These are phyloP conservation scores for Sinohyriopsis cumingii DNA, from an alignment of 2,888 invertebrate genomes.

Conservation along the genomic window DNA sequence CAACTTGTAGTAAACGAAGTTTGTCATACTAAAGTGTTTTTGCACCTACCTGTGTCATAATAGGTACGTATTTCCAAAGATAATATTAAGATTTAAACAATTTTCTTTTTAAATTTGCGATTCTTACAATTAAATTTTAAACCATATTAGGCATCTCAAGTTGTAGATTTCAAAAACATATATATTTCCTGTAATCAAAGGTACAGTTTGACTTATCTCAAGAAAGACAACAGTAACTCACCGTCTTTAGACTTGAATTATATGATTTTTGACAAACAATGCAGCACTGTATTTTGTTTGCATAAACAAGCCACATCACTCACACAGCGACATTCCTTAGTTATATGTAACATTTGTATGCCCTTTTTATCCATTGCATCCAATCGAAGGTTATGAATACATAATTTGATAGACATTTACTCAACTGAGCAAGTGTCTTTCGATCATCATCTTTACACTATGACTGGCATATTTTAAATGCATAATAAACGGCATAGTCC, in stretches of 20 bases:
- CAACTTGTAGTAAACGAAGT: too few relatives aligned
- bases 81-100: too few relatives aligned
- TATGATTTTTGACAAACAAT: conserved; percentile 6
- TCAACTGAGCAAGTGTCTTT: not conserved
- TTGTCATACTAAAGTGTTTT: too few relatives aligned
- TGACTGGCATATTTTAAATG: conserved; percentile 5
- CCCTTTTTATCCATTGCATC: conserved; percentile 4
- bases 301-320: conserved; percentile 7
- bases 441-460: not conserved
- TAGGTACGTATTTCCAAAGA: too few relatives aligned
- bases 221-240: not conserved
- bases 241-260: not conserved
- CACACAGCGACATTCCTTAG: not conserved
- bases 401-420: not conserved
- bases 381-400: conserved; percentile 1
- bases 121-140: too few relatives aligned
- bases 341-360: not conserved
- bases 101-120: too few relatives aligned
- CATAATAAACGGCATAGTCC: conserved; percentile 10
- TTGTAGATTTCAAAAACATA: too few relatives aligned
- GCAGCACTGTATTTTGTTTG: conserved; percentile 12
- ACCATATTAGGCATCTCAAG: too few relatives aligned
- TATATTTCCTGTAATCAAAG: too few relatives aligned
- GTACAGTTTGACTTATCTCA: too few relatives aligned
- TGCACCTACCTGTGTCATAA: too few relatives aligned